Conservation (phyloP, 2,113 vertebrate genomes). For the Hipposideros armiger region DNA sequence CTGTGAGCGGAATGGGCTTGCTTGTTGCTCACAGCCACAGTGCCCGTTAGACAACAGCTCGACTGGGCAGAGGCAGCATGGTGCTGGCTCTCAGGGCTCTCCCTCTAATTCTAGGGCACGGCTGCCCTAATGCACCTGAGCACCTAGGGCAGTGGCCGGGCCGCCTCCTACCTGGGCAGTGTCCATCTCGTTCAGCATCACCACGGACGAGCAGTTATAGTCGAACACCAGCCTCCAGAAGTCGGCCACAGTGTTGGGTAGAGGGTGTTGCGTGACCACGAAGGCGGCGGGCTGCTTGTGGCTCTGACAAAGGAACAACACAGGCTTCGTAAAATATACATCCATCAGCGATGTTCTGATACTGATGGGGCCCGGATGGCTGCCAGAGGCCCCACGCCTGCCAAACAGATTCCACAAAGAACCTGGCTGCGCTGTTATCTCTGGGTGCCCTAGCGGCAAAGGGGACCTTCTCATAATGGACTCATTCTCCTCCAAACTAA, state of each 20-base stretch:
- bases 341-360: constrained; percentile 80
- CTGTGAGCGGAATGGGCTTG: neutral
- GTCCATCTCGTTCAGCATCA: constrained; percentile 99
- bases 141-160: fast-evolving
- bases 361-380: constrained; percentile 73
- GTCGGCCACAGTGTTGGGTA: constrained; percentile 97
- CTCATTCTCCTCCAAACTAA: constrained; percentile 86
- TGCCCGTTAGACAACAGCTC: neutral
- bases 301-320: constrained; percentile 91
- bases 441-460: constrained; percentile 68
- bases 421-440: constrained; percentile 82
- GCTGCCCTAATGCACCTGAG: neutral
- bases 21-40: neutral
- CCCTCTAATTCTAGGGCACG: neutral
- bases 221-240: constrained; percentile 99
- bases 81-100: neutral
- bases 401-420: constrained; percentile 86
- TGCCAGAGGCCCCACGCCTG: constrained; percentile 80
- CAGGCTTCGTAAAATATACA: constrained; percentile 72
- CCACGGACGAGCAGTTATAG: constrained; percentile 98
- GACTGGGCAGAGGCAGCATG: fast-evolving
- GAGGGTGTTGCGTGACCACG: constrained; percentile 97
- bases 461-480: constrained; percentile 84
- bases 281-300: constrained; percentile 99
- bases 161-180: constrained; percentile 91